Percentiles rank a stretch among this genome's conserved stretches.
Conservation (phyloP, 2,888 invertebrate species). For the Tiphia femorata region DNA sequence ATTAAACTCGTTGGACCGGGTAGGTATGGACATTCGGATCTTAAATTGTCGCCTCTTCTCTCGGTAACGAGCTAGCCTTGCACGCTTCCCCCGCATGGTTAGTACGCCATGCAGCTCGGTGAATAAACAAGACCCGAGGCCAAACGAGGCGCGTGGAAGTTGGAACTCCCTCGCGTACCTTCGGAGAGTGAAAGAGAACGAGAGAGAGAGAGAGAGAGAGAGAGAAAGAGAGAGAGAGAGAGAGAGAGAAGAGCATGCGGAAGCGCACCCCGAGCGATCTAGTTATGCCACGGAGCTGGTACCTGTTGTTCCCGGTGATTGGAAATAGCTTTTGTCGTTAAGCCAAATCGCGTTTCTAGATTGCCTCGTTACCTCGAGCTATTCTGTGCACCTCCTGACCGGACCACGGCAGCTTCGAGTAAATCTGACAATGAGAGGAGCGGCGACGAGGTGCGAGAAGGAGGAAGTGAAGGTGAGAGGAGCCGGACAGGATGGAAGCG, state of each 20-base stretch:
- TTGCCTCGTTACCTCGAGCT: slow-evolving; percentile 48
- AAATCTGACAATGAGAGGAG: slow-evolving; percentile 1
- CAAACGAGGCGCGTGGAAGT: too few species aligned
- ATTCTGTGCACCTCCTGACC: slow-evolving; percentile 42
- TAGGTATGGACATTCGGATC: too few species aligned
- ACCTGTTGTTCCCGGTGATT: slow-evolving; percentile 45
- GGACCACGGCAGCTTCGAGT: too few species aligned
- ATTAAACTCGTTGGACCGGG: too few species aligned
- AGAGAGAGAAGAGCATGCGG: background rate
- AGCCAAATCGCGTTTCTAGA: slow-evolving; percentile 50
- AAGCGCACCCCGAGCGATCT: slow-evolving; percentile 18
- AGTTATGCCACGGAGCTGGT: slow-evolving; percentile 29
- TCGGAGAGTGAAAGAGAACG: too few species aligned
- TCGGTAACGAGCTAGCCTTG: too few species aligned
- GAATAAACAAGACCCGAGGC: too few species aligned
- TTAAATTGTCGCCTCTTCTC: too few species aligned
- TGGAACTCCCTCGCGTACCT: too few species aligned
- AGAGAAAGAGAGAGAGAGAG: background rate
- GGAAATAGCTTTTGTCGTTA: slow-evolving; percentile 51
- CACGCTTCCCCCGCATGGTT: too few species aligned
- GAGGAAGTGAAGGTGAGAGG: slow-evolving; percentile 14
- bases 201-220: background rate
- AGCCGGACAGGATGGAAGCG: slow-evolving; percentile 21
- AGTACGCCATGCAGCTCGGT: too few species aligned
- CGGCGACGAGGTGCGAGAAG: slow-evolving; percentile 2